Evolutionary conservation across 2,888 invertebrate species (phyloP).

Genomic region (Micoletzkya japonica): DNA sequence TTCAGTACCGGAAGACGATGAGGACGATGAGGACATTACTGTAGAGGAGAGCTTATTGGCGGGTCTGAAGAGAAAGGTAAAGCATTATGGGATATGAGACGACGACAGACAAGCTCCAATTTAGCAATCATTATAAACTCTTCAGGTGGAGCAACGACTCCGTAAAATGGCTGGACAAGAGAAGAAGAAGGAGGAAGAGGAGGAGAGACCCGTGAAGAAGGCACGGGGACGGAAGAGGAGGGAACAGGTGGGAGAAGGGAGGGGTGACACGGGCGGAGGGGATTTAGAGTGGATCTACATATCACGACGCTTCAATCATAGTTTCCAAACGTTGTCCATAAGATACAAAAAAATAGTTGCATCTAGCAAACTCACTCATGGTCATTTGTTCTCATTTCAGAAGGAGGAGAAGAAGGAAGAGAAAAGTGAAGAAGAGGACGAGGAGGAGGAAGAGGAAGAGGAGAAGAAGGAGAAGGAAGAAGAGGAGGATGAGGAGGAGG

Average conservation of each 20-base stretch:
- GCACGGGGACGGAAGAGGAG: no score
- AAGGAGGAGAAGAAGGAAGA: neutral
- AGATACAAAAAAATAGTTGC: no score
- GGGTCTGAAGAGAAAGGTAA: conserved; percentile 18
- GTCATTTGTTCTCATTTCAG: neutral
- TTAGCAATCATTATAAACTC: neutral
- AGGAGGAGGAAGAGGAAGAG: conserved; percentile 18
- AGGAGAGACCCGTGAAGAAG: no score
- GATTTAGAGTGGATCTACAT: no score
- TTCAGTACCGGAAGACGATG: conserved; percentile 15
- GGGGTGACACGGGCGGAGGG: no score
- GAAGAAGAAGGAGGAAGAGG: conserved; percentile 16
- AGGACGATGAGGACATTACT: conserved; percentile 16
- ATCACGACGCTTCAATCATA: no score
- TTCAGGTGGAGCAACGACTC: conserved; percentile 19
- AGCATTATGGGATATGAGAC: neutral
- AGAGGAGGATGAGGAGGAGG: conserved; percentile 13
- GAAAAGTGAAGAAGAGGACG: conserved; percentile 7
- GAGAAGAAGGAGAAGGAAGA: neutral
- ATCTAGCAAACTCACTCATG: no score
- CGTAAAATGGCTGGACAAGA: neutral
- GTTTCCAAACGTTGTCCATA: no score
- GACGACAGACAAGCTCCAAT: neutral
- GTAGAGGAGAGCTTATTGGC: conserved; percentile 21
- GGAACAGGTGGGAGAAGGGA: no score